A percentile compares a stretch with the other conserved stretches of the same genome.
Evolutionary conservation across 2,113 vertebrate species (phyloP).

Genomic region (Aepyceros melampus): DNA sequence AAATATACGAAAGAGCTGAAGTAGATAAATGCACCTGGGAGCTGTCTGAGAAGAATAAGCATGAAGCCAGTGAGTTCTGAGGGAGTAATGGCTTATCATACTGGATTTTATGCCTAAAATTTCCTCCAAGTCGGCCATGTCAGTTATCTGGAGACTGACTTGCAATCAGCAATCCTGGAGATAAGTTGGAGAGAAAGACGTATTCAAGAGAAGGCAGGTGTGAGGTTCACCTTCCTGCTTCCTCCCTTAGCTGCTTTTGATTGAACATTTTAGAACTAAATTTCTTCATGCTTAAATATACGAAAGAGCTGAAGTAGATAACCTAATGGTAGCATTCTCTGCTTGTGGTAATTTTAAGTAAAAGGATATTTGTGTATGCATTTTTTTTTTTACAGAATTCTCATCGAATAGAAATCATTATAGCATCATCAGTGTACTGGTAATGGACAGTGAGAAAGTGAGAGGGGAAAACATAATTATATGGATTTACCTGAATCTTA

Average conservation of each 20-base stretch:
- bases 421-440: too few species aligned
- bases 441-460: background rate
- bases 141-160: background rate
- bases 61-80: background rate
- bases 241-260: background rate
- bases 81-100: background rate
- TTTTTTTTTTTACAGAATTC: background rate
- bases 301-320: background rate
- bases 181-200: accelerated
- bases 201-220: background rate
- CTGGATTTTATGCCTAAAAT: background rate
- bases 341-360: background rate
- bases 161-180: accelerated
- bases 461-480: too few species aligned
- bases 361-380: accelerated
- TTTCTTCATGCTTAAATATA: background rate
- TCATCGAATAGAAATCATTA: background rate
- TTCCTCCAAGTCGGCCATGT: accelerated
- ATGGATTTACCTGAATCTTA: background rate
- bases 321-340: background rate
- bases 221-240: too few species aligned
- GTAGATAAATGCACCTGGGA: background rate
- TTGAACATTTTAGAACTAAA: background rate
- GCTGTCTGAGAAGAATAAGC: background rate
- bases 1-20: background rate